Evolutionary conservation across 1,140 invertebrate species (phyloP).

Genomic region (Vanessa tameamea): DNA sequence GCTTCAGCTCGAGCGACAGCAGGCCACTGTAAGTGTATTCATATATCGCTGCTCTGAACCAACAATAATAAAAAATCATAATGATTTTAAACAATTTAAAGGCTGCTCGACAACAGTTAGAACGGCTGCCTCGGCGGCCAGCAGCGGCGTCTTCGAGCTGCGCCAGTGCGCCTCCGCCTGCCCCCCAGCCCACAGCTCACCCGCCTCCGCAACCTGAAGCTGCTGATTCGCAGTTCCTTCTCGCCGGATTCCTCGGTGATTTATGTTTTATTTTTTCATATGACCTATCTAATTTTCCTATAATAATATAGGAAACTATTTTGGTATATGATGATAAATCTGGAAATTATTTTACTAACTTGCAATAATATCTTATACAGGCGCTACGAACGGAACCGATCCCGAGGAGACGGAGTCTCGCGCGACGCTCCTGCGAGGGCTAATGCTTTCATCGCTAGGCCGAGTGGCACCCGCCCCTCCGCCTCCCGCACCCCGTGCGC

Average conservation of each 20-base stretch:
- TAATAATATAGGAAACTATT: no score
- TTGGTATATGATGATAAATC: no score
- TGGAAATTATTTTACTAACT: not conserved
- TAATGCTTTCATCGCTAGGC: constrained; percentile 67
- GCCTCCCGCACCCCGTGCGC: constrained; percentile 38
- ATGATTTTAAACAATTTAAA: constrained; percentile 48
- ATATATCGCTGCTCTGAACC: no score
- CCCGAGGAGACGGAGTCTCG: constrained; percentile 58
- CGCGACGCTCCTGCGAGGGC: constrained; percentile 63
- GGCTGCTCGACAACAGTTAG: constrained; percentile 91
- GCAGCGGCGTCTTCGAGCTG: constrained; percentile 52
- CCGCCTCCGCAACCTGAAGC: constrained; percentile 52
- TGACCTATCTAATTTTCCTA: no score
- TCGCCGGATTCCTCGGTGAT: constrained; percentile 62
- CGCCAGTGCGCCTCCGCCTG: constrained; percentile 53
- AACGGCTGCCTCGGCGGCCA: constrained; percentile 90
- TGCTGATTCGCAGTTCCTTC: constrained; percentile 66
- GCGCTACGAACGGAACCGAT: constrained; percentile 38
- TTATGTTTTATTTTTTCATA: not conserved
- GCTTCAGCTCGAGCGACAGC: constrained; percentile 91
- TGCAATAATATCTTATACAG: constrained; percentile 30
- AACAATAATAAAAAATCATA: no score
- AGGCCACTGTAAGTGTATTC: constrained; percentile 85
- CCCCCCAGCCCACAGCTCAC: constrained; percentile 53
- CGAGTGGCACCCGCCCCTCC: constrained; percentile 50